These are phyloP conservation scores for Colius striatus DNA, from an alignment of 2,113 vertebrate species.

Conservation along the genomic window DNA sequence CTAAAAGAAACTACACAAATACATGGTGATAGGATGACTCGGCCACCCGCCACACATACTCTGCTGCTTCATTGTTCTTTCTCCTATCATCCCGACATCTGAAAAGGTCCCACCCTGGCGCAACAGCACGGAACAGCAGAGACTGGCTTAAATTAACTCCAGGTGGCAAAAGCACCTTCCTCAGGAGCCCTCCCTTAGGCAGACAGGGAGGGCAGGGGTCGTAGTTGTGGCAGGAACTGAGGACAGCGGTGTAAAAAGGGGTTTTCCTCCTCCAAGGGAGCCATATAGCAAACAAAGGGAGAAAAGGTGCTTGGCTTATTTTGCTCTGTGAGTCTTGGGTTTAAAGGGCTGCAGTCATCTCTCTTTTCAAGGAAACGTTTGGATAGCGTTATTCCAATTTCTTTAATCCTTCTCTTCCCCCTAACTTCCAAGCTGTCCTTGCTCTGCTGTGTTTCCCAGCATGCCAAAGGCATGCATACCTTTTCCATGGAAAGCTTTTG, in stretches of 20 bases:
- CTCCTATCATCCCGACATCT: conserved; percentile 33
- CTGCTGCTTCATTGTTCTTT: conserved; percentile 51
- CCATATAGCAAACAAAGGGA: not conserved
- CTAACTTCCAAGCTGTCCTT: conserved; percentile 7
- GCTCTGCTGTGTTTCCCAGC: conserved; percentile 6
- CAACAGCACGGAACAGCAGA: not conserved
- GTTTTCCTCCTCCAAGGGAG: not conserved
- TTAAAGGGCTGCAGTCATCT: conserved; percentile 32
- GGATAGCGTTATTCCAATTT: not conserved
- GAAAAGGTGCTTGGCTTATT: not conserved
- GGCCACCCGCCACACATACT: conserved; percentile 66
- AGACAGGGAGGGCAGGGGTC: not conserved
- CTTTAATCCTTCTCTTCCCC: conserved; percentile 28
- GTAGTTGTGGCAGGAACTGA: not conserved
- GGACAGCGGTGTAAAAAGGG: not conserved
- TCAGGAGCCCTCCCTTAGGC: not conserved
- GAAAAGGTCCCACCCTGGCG: conserved; percentile 49
- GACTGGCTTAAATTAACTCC: conserved; percentile 32
- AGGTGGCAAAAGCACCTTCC: conserved; percentile 63
- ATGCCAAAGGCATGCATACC: conserved; percentile 41
- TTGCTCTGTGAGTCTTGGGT: not conserved
- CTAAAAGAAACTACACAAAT: conserved; percentile 73
- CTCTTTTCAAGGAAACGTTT: conserved; percentile 39
- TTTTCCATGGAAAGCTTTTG: conserved; percentile 51
- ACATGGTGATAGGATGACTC: conserved; percentile 68